Evolutionary conservation across 2,888 invertebrate genomes (phyloP).

Genomic region (Empis livida): DNA sequence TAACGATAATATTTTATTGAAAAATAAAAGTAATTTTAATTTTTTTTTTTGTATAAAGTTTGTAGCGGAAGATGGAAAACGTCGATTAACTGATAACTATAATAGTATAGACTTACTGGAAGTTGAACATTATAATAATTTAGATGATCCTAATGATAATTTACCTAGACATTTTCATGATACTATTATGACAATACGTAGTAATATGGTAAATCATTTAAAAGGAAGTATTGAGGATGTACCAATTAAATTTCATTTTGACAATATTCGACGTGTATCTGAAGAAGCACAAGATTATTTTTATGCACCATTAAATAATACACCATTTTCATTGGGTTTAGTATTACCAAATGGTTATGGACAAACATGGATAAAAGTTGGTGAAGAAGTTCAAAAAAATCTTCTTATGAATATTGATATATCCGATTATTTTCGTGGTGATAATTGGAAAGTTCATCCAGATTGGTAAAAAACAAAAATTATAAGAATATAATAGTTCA

Average conservation of each 20-base stretch:
- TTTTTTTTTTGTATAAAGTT: neutral
- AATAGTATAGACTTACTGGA: conserved; percentile 93
- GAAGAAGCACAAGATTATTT: conserved; percentile 72
- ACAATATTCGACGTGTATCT: conserved; percentile 71
- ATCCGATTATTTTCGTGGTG: conserved; percentile 57
- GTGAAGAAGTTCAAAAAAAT: conserved; percentile 59
- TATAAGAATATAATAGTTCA: neutral
- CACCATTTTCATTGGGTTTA: conserved; percentile 78
- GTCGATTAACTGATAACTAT: conserved; percentile 69
- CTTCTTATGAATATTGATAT: conserved; percentile 55
- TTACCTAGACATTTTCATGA: conserved; percentile 51
- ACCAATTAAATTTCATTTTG: conserved; percentile 69
- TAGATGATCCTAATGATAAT: conserved; percentile 30
- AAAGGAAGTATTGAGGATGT: conserved; percentile 51
- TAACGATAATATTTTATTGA: too few species aligned
- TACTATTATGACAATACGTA: conserved; percentile 42
- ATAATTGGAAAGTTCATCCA: conserved; percentile 68
- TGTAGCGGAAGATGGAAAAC: neutral
- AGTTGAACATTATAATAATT: conserved; percentile 70
- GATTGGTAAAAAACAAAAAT: conserved; percentile 69
- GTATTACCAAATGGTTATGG: conserved; percentile 70
- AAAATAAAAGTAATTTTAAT: neutral
- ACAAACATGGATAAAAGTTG: conserved; percentile 46
- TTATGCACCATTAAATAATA: conserved; percentile 65
- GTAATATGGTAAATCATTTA: conserved; percentile 56